Conservation (phyloP, 2,888 invertebrate species). For the Tenodera sinensis region DNA sequence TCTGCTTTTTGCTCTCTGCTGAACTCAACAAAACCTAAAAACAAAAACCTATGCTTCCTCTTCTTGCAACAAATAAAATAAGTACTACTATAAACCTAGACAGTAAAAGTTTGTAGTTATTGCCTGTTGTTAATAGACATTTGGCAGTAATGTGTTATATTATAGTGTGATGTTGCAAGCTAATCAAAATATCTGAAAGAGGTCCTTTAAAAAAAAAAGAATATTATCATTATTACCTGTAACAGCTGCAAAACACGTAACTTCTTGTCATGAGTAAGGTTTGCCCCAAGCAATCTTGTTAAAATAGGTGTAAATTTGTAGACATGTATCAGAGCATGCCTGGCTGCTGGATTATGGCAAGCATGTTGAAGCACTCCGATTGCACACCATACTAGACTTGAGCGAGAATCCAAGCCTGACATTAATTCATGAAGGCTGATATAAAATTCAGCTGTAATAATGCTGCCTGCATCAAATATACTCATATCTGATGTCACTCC, state of each 20-base stretch:
- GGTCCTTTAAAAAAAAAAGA: no score
- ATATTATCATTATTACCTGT: conserved; percentile 48
- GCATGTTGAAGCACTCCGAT: conserved; percentile 62
- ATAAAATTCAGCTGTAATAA: conserved; percentile 63
- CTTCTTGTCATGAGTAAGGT: conserved; percentile 61
- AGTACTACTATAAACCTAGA: no score
- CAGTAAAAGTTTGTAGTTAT: neutral
- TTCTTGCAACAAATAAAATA: no score
- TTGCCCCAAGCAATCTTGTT: conserved; percentile 56
- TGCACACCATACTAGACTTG: conserved; percentile 61
- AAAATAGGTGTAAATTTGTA: conserved; percentile 68
- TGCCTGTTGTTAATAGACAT: neutral
- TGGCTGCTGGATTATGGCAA: conserved; percentile 58
- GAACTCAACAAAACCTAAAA: no score
- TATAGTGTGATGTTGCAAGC: neutral
- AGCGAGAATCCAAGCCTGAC: conserved; percentile 51
- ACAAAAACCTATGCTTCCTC: no score
- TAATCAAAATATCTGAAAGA: neutral
- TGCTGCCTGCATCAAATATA: conserved; percentile 63
- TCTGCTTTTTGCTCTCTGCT: no score
- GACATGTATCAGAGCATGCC: conserved; percentile 61
- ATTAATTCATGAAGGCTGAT: conserved; percentile 63
- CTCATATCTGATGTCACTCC: conserved; percentile 60
- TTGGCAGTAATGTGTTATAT: neutral
- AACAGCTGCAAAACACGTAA: conserved; percentile 59